phyloP scores from a whole-genome alignment of 1,140 invertebrate species.

The Musca vetustissima region DNA sequence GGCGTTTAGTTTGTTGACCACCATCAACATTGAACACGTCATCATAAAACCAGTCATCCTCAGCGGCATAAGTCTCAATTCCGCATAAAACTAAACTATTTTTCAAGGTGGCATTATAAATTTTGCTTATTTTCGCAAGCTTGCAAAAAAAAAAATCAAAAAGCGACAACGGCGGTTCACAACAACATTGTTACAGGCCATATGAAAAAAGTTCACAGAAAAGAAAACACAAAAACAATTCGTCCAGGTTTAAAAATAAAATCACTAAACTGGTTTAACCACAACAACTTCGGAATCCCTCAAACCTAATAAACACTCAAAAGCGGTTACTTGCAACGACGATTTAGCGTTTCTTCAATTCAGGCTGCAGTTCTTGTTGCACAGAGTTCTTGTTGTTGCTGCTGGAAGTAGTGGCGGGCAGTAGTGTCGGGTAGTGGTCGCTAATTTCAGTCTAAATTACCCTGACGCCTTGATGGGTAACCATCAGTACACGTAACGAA shows the following conservation, averaged over 20 bases:
- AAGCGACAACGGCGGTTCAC: no score
- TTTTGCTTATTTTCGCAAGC: background rate
- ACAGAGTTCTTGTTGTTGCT: background rate
- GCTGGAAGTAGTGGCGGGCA: background rate
- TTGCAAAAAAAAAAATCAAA: no score
- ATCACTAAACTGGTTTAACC: slow-evolving; percentile 21
- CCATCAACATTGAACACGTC: background rate
- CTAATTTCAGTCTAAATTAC: slow-evolving; percentile 24
- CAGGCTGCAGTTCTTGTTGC: background rate
- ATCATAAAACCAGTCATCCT: no score
- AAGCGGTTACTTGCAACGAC: background rate
- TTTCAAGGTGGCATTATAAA: slow-evolving; percentile 15
- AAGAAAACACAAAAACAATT: no score
- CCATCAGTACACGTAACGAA: slow-evolving; percentile 1
- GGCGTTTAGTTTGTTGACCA: slow-evolving; percentile 13
- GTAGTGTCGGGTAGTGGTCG: background rate
- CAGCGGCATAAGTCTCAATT: no score
- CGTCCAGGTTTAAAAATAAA: slow-evolving; percentile 13
- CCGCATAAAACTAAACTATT: background rate
- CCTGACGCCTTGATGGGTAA: slow-evolving; percentile 22
- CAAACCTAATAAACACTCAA: background rate
- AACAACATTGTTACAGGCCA: slow-evolving; percentile 10
- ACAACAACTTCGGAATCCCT: slow-evolving; percentile 6
- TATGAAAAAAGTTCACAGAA: background rate
- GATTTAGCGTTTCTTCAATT: background rate